A percentile compares a stretch with the other conserved stretches of the same genome.
Evolutionary conservation across 2,888 invertebrate genomes (phyloP).

Genomic region (Folsomia manolachei): DNA sequence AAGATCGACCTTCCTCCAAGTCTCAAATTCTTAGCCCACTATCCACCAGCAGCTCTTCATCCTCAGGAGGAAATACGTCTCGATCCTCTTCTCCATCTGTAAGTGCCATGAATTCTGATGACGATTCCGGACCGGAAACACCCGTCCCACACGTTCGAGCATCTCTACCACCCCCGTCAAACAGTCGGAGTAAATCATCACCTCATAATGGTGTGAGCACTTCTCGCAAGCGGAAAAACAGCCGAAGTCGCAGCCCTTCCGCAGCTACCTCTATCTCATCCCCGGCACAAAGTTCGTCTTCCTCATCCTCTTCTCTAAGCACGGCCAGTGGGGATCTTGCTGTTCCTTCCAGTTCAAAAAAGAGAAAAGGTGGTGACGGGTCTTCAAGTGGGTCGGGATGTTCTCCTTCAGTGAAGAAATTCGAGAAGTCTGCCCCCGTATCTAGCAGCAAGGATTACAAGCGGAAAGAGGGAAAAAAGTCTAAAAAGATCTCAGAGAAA

Average conservation of each 20-base stretch:
- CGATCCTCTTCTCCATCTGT: conserved; percentile 31
- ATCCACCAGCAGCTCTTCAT: conserved; percentile 36
- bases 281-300: conserved; percentile 37
- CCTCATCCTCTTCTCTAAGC: conserved; percentile 41
- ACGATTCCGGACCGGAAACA: conserved; percentile 27
- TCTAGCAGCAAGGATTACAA: conserved; percentile 29
- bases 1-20: conserved; percentile 26
- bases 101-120: conserved; percentile 47
- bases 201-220: background rate
- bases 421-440: conserved; percentile 38
- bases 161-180: background rate
- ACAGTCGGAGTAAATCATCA: background rate
- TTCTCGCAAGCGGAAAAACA: conserved; percentile 37
- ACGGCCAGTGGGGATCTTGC: conserved; percentile 20
- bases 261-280: conserved; percentile 42
- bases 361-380: conserved; percentile 26
- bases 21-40: conserved; percentile 34
- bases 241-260: conserved; percentile 37
- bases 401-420: conserved; percentile 28
- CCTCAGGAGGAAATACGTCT: conserved; percentile 34
- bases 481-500: conserved; percentile 28
- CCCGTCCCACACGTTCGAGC: background rate
- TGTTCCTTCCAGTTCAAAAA: conserved; percentile 30
- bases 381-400: conserved; percentile 21
- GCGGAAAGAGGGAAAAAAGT: conserved; percentile 38